These are phyloP conservation scores for Xyrichtys novacula DNA, from an alignment of 2,797 vertebrate species.

Conservation along the genomic window DNA sequence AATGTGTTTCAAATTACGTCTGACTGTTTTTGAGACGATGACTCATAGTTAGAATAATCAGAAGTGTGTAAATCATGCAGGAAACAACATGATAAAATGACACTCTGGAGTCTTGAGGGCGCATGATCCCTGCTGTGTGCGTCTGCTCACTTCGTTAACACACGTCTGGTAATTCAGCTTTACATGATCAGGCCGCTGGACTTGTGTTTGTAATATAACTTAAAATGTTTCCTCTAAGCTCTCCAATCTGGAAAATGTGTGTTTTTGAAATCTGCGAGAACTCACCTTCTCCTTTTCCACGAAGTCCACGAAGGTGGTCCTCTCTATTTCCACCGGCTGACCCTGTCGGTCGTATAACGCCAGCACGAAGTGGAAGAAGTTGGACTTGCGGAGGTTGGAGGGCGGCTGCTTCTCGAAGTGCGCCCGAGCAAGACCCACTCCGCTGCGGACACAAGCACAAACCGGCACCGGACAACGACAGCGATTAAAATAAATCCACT, in stretches of 20 bases:
- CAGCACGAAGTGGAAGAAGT: constrained; percentile 99
- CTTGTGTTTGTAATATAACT: neutral
- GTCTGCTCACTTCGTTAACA: constrained; percentile 57
- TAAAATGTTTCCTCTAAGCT: neutral
- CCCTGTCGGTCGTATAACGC: constrained; percentile 98
- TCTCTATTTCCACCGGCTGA: constrained; percentile 98
- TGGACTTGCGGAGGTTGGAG: constrained; percentile 98
- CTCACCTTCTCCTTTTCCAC: constrained; percentile 99
- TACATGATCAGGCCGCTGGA: constrained; percentile 37
- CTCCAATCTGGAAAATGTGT: neutral
- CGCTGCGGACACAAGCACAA: constrained; percentile 90
- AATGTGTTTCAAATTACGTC: constrained; percentile 1
- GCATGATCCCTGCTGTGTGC: constrained; percentile 56
- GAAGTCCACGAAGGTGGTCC: constrained; percentile 96
- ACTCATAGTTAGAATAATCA: constrained; percentile 14
- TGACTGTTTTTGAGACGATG: constrained; percentile 9
- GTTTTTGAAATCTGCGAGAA: constrained; percentile 28
- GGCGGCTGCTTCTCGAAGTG: constrained; percentile 99
- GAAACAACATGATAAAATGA: constrained; percentile 47
- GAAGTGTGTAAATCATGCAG: constrained; percentile 19
- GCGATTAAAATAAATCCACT: constrained; percentile 24
- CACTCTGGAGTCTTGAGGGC: constrained; percentile 44
- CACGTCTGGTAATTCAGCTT: constrained; percentile 61
- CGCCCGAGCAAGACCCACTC: constrained; percentile 97
- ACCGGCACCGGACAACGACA: constrained; percentile 41